Percentiles rank a stretch among this genome's conserved stretches.
Evolutionary conservation across 1,140 invertebrate genomes (phyloP).

Genomic region (Mya arenaria): DNA sequence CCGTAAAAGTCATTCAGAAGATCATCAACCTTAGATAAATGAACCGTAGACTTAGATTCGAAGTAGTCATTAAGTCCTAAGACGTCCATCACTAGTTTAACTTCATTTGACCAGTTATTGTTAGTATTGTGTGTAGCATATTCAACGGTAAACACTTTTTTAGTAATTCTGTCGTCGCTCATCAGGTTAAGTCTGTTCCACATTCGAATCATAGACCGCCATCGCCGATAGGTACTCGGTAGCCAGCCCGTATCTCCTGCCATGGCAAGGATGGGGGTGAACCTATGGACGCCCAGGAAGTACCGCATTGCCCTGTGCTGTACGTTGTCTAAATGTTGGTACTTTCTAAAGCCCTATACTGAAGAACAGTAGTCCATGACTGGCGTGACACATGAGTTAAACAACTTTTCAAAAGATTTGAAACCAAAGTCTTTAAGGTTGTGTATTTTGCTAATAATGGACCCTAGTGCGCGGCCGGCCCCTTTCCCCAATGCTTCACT

Average conservation of each 20-base stretch:
- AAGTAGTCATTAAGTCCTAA: no score
- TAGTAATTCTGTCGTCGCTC: neutral
- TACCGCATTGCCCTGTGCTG: neutral
- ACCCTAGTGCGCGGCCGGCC: constrained; percentile 2
- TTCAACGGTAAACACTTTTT: neutral
- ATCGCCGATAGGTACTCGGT: constrained; percentile 1
- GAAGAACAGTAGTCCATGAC: neutral
- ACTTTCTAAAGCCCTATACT: neutral
- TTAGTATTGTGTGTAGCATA: neutral
- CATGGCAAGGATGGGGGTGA: neutral
- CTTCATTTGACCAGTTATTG: neutral
- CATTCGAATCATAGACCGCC: neutral
- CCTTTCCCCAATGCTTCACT: constrained; percentile 9
- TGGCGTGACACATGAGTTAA: constrained; percentile 2
- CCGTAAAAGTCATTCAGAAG: no score
- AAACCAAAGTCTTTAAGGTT: constrained; percentile 24
- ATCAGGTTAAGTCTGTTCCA: constrained; percentile 7
- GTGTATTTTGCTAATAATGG: constrained; percentile 21
- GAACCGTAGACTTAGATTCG: no score
- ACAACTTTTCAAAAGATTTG: constrained; percentile 31
- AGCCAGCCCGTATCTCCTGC: neutral
- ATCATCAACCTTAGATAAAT: no score
- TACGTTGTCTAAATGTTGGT: neutral
- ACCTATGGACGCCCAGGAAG: neutral
- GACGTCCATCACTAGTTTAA: neutral